A percentile compares a stretch with the other conserved stretches of the same genome.
Evolutionary conservation across 2,113 vertebrate genomes (phyloP).

Genomic region (Phylloscopus trochiloides): DNA sequence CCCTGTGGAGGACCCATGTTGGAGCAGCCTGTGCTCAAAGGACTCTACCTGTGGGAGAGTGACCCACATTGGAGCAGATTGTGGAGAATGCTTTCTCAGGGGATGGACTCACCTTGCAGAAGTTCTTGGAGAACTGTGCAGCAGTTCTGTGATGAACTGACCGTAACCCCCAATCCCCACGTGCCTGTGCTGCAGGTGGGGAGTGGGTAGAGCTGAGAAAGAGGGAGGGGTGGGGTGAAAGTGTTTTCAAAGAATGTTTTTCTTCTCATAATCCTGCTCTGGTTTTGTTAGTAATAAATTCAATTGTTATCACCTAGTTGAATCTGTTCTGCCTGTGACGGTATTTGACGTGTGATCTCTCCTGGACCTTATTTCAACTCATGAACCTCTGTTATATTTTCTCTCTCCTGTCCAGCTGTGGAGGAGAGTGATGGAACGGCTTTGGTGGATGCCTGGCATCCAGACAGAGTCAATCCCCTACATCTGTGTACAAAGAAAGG

Average conservation of each 20-base stretch:
- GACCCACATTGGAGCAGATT: not conserved
- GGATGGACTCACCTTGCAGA: not conserved
- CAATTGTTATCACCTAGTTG: not conserved
- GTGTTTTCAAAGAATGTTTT: not conserved
- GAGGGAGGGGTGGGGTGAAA: not conserved
- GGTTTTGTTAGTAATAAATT: not conserved
- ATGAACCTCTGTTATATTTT: not conserved
- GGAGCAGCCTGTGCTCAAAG: not conserved
- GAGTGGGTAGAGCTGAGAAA: not conserved
- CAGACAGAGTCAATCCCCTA: not conserved
- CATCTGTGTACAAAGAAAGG: not conserved
- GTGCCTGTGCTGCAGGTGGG: too few species aligned
- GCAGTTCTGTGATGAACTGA: not conserved
- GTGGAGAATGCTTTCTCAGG: not conserved
- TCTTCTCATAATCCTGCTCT: not conserved
- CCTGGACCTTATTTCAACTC: not conserved
- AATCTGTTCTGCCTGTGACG: not conserved
- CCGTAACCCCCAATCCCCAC: rapidly evolving
- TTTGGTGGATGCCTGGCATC: not conserved
- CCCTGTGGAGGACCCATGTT: not conserved
- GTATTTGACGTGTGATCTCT: not conserved
- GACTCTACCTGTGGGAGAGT: not conserved
- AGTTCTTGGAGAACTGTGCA: not conserved
- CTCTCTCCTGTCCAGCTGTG: not conserved
- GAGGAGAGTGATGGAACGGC: not conserved